A percentile compares a stretch with the other conserved stretches of the same genome.
These are phyloP conservation scores for Meloidogyne exigua DNA, from an alignment of 1,140 invertebrate species.

Conservation along the genomic window DNA sequence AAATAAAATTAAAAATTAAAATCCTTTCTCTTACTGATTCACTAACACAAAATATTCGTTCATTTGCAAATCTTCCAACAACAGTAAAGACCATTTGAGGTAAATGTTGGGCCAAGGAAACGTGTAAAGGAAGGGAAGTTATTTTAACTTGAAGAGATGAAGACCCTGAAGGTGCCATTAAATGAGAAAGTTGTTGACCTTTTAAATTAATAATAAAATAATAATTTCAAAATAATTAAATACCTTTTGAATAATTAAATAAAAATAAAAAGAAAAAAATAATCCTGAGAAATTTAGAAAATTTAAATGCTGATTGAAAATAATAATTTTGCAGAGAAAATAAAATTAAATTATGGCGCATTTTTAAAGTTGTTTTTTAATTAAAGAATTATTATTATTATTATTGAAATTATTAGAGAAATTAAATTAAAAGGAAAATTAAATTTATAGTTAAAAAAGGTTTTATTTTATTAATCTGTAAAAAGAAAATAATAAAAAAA, in stretches of 20 bases:
- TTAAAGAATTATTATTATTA: background rate
- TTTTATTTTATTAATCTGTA: too few relatives aligned
- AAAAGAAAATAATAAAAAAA: too few relatives aligned
- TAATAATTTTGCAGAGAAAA: background rate
- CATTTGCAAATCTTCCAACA: slow-evolving; percentile 50
- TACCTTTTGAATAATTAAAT: background rate
- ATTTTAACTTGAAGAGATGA: slow-evolving; percentile 60
- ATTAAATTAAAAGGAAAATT: too few relatives aligned
- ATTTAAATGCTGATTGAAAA: background rate
- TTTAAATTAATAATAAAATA: background rate
- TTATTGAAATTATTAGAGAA: too few relatives aligned
- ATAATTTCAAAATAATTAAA: background rate
- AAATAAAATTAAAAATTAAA: too few relatives aligned
- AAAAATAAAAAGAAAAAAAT: background rate
- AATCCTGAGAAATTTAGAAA: background rate
- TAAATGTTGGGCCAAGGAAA: slow-evolving; percentile 58
- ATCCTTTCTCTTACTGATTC: too few relatives aligned
- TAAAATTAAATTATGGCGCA: background rate
- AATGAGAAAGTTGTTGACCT: slow-evolving; percentile 13
- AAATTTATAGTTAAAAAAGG: too few relatives aligned
- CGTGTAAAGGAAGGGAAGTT: slow-evolving; percentile 56
- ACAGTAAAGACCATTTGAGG: slow-evolving; percentile 60
- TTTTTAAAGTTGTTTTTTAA: background rate
- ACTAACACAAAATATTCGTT: slow-evolving; percentile 58
- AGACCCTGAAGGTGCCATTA: slow-evolving; percentile 6